Evolutionary conservation across 2,113 vertebrate genomes (phyloP), one percentile per base, ranked within the genome.

Genomic region (Prinia subflava): DNA sequence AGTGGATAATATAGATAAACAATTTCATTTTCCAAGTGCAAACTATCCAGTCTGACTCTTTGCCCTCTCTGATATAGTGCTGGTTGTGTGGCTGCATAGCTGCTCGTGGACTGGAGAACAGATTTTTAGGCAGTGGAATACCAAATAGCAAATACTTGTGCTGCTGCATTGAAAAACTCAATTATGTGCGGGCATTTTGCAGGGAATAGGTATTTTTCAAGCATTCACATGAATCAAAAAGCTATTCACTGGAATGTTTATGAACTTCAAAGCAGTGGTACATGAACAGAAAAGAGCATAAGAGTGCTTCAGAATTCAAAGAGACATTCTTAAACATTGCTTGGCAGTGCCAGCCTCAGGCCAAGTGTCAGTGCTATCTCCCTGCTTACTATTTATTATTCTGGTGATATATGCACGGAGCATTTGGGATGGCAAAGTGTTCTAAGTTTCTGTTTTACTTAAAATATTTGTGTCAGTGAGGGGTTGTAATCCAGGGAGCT

Each of bases 201-300:
- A 87, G 86, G 91, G 64, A 95, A 92, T 68, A 94, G 83, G 47
- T 96, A 84, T 93, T 96, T 96, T 93, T 94, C 88, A 94, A 95
- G 92, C 83, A 84, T 93, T 96, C 93, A 93, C 85, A 87, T 86
- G 90, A 96, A 97, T 95, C 94, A 92, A 94, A 96, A 97, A 96
- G 76, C 93, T 84, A 90, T 97, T 96, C 94, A 95, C 76, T 71
- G 90, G 83, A 87, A 96, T 92, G 88, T 92, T 96, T 94, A 93
- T 94, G 76, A 96, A 94, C 90, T 96, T 93, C 93, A 93, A 64
- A 95, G 90, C n/a, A 5, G 64, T 87, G 93, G 13, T 44, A 93
- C 60, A 90, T 62, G 93, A 93, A 95, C 69, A 94, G 90, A 89
- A 94, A 94, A 95, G 94, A 94, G 65, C 57, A 49, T 68, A 31